Evolutionary conservation across 1,140 invertebrate genomes (phyloP).

Genomic region (Thaumetopoea pityocampa): DNA sequence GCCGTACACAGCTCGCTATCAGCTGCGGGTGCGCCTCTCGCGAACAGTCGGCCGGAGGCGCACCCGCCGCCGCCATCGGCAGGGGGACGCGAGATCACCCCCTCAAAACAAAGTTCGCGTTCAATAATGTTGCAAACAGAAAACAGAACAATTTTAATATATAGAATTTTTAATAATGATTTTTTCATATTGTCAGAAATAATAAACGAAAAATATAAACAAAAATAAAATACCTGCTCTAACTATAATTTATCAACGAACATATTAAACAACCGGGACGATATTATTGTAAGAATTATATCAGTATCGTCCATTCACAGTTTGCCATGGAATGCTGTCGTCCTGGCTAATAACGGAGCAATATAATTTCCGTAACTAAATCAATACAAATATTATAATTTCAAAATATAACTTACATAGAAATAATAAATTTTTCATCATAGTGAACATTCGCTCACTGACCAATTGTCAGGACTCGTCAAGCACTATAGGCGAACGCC

Average conservation of each 20-base stretch:
- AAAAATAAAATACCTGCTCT: conserved; percentile 58
- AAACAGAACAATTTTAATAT: conserved; percentile 47
- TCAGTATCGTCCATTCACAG: conserved; percentile 67
- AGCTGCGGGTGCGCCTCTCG: conserved; percentile 11
- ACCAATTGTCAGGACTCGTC: conserved; percentile 6
- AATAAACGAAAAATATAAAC: conserved; percentile 54
- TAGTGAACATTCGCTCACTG: conserved; percentile 4
- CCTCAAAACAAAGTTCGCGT: conserved; percentile 11
- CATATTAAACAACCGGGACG: conserved; percentile 67
- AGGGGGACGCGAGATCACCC: conserved; percentile 6
- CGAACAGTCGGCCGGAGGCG: conserved; percentile 7
- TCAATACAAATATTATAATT: conserved; percentile 15
- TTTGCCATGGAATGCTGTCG: conserved; percentile 49
- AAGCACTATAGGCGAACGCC: conserved; percentile 18
- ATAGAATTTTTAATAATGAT: conserved; percentile 54
- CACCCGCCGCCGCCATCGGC: no score
- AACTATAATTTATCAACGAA: conserved; percentile 64
- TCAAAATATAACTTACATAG: conserved; percentile 5
- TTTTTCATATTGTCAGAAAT: conserved; percentile 49
- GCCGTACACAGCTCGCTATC: conserved; percentile 6
- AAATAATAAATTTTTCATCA: conserved; percentile 4
- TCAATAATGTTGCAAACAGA: conserved; percentile 38
- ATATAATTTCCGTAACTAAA: conserved; percentile 4
- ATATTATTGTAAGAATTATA: conserved; percentile 75
- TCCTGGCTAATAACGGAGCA: conserved; percentile 5